Evolutionary conservation across 2,888 invertebrate species (phyloP).

Genomic region (Aleiodes leptofemur): DNA sequence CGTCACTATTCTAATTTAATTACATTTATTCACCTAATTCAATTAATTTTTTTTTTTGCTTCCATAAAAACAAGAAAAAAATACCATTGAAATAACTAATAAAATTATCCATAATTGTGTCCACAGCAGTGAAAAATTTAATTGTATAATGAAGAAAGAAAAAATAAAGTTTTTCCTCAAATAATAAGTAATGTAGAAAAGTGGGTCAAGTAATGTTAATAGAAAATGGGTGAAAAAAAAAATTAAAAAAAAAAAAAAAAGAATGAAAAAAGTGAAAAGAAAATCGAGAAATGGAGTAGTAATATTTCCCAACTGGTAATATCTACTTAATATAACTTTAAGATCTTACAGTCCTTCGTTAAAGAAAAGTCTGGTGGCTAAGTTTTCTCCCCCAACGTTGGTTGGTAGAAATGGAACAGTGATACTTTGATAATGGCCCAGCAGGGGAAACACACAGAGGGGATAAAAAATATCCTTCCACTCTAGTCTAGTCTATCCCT

Average conservation of each 20-base stretch:
- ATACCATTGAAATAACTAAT: background rate
- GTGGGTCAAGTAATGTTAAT: conserved; percentile 31
- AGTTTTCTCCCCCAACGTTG: conserved; percentile 39
- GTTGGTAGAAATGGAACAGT: conserved; percentile 44
- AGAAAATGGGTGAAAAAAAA: conserved; percentile 12
- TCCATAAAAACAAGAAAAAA: too few relatives aligned
- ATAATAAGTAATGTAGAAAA: conserved; percentile 12
- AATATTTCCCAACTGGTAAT: conserved; percentile 46
- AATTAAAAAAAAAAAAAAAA: background rate
- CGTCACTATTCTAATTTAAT: too few relatives aligned
- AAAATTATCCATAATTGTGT: conserved; percentile 5
- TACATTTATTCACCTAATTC: too few relatives aligned
- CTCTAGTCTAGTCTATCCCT: conserved; percentile 1
- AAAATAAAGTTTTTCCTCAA: background rate
- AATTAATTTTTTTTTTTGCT: too few relatives aligned
- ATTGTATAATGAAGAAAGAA: conserved; percentile 8
- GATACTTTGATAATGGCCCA: conserved; percentile 48
- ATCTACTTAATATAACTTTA: conserved; percentile 55
- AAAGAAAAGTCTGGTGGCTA: conserved; percentile 47
- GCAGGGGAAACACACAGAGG: conserved; percentile 11
- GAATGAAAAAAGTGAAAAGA: background rate
- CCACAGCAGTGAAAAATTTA: conserved; percentile 34
- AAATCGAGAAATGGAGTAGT: background rate
- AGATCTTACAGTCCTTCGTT: conserved; percentile 44
- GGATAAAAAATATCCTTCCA: too few relatives aligned